Base-by-base conservation (phyloP, 2,797 vertebrate genomes). In the Muscicapa striata region DNA sequence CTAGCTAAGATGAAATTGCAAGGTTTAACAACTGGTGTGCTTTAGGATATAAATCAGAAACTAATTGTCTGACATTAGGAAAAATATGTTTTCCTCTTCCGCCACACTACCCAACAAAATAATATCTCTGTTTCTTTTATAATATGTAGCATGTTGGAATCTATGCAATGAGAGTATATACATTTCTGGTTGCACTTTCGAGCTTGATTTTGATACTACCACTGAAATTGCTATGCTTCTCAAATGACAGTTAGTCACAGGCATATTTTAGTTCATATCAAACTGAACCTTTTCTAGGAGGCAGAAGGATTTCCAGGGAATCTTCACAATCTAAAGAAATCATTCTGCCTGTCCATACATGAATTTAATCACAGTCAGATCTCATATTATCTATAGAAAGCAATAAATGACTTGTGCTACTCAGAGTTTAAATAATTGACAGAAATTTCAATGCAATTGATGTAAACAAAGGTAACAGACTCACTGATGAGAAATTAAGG, bases 1-100 rank as follows among this genome's bases (percentile, higher is more conserved):
- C 59, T 76, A 55, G 62, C 68, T 62, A 59, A 90, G 74, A 82
- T 63, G 74, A 93, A 93, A 86, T 49, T 51, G 41, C 63, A 86
- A 94, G 67, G 89, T 79, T 95, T 91, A 89, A 59, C 83, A 93
- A 45, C 73, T 43, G 48, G 67, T 57, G 32, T 22, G 67, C 70
- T 97, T 90, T 84, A 81, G 90, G 64, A 82, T 73, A 94, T 88
- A 96, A 94, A 96, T 92, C 83, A 87, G 63, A 91, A 91, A 96
- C 74, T 94, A 95, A 95, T 86, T 94, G 76, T 88, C 70, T 93
- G 91, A 67, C 77, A 88, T 88, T 43, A 79, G 27, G 48, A 36
- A 67, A 91, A 87, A 34, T 36, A 54, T 19, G 41, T 29, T 78
- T 89, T 82, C 82, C 29, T 69, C 63, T 84, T 69, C 59, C 86